phyloP scores from a whole-genome alignment of 2,797 vertebrate genomes.

The Rhyacichthys aspro region DNA sequence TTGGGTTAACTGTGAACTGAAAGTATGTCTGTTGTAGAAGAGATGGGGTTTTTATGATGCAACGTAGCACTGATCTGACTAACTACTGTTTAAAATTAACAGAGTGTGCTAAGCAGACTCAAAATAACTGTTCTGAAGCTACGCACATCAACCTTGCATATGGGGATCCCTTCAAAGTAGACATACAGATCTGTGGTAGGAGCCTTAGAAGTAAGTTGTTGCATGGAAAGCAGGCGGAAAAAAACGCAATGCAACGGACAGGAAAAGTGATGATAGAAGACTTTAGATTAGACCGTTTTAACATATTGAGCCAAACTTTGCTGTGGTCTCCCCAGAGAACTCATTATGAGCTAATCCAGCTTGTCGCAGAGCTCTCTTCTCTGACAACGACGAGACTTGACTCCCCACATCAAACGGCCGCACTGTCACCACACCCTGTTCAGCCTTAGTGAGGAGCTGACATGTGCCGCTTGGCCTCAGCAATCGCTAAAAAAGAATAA shows the following conservation, averaged over 20 bases:
- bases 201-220: slow-evolving; percentile 2
- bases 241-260: background rate
- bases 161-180: slow-evolving; percentile 13
- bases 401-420: slow-evolving; percentile 68
- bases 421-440: slow-evolving; percentile 63
- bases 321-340: slow-evolving; percentile 61
- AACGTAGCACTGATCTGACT: slow-evolving; percentile 21
- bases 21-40: background rate
- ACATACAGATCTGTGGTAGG: background rate
- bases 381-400: slow-evolving; percentile 53
- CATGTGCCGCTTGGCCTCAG: slow-evolving; percentile 33
- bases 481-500: slow-evolving; percentile 49
- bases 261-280: slow-evolving; percentile 38
- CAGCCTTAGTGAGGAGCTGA: slow-evolving; percentile 53
- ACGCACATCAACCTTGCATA: slow-evolving; percentile 4
- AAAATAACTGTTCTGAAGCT: slow-evolving; percentile 3
- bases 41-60: slow-evolving; percentile 21
- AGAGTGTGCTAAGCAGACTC: background rate
- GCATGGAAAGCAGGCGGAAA: slow-evolving; percentile 14
- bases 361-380: slow-evolving; percentile 58
- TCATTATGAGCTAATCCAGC: slow-evolving; percentile 74
- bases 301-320: slow-evolving; percentile 42
- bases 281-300: slow-evolving; percentile 55
- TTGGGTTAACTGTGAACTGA: too few species aligned
- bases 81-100: slow-evolving; percentile 12